Percentiles rank a stretch among this genome's conserved stretches.
Evolutionary conservation across 2,113 vertebrate species (phyloP).

Genomic region (Psettodes erumei): DNA sequence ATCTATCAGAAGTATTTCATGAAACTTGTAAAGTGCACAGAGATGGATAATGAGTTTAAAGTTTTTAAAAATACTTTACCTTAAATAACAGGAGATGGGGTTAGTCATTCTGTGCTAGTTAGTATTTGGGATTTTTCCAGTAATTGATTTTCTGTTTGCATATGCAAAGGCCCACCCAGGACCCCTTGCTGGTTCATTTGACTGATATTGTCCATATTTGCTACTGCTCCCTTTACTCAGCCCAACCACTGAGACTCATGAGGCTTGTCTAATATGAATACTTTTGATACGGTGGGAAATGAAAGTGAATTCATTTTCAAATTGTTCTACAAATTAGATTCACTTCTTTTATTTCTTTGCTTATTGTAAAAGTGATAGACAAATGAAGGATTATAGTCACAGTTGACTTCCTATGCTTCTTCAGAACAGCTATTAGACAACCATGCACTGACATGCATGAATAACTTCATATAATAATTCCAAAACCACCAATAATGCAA

Average conservation of each 20-base stretch:
- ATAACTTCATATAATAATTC: too few species aligned
- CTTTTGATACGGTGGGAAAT: not conserved
- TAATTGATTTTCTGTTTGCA: not conserved
- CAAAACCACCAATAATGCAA: not conserved
- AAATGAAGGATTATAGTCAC: not conserved
- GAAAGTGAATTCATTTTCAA: slow-evolving; percentile 10
- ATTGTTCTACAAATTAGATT: not conserved
- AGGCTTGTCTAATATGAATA: not conserved
- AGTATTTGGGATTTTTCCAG: not conserved
- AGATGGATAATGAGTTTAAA: not conserved
- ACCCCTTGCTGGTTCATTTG: not conserved
- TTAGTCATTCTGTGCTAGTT: not conserved
- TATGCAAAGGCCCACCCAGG: not conserved
- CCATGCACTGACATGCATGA: not conserved
- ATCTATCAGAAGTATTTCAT: not conserved
- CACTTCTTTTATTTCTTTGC: not conserved
- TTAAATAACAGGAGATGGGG: not conserved
- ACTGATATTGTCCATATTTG: slow-evolving; percentile 5
- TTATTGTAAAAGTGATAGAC: not conserved
- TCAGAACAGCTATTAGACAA: not conserved
- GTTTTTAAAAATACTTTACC: not conserved
- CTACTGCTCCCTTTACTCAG: not conserved
- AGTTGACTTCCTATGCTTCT: not conserved
- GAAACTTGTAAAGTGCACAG: not conserved
- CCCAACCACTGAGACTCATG: not conserved